Percentiles rank a stretch among this genome's conserved stretches.
Conservation (phyloP, 2,888 invertebrate species). For the Lottia scabra region DNA sequence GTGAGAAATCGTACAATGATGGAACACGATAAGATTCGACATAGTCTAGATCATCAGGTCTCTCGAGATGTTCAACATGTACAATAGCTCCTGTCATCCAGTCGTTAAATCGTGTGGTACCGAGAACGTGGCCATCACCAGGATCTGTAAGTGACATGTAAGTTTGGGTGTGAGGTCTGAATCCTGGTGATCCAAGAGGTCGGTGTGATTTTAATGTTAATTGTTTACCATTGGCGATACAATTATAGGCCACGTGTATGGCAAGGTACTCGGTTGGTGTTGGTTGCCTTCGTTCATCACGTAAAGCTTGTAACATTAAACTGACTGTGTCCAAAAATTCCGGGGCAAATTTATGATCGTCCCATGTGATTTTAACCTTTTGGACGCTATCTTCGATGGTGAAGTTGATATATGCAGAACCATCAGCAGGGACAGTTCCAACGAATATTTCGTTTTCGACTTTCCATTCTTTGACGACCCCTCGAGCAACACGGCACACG, state of each 20-base stretch:
- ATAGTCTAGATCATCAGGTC: conserved; percentile 39
- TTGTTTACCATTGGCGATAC: conserved; percentile 25
- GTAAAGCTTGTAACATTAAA: conserved; percentile 26
- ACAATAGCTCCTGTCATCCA: conserved; percentile 51
- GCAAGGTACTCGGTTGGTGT: conserved; percentile 36
- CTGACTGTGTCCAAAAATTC: conserved; percentile 27
- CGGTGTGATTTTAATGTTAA: conserved; percentile 20
- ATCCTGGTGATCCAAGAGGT: conserved; percentile 44
- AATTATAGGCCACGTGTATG: conserved; percentile 34
- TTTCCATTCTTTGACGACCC: conserved; percentile 27
- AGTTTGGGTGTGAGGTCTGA: conserved; percentile 45
- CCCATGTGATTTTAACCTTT: conserved; percentile 31
- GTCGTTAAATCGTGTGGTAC: conserved; percentile 44
- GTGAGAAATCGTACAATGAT: conserved; percentile 43
- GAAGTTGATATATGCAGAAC: conserved; percentile 20
- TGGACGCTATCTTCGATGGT: conserved; percentile 27
- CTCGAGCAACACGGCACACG: conserved; percentile 15
- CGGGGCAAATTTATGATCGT: conserved; percentile 19
- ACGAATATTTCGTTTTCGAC: conserved; percentile 27
- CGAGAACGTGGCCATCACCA: conserved; percentile 48
- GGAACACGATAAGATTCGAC: conserved; percentile 51
- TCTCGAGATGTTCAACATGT: conserved; percentile 51
- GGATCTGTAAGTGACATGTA: conserved; percentile 51
- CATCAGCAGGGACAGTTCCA: conserved; percentile 30
- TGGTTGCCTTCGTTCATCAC: conserved; percentile 34